Percentiles rank a stretch among this genome's conserved stretches.
These are phyloP conservation scores for Chymomyza procnemis DNA, from an alignment of 2,888 invertebrate species.

Conservation along the genomic window DNA sequence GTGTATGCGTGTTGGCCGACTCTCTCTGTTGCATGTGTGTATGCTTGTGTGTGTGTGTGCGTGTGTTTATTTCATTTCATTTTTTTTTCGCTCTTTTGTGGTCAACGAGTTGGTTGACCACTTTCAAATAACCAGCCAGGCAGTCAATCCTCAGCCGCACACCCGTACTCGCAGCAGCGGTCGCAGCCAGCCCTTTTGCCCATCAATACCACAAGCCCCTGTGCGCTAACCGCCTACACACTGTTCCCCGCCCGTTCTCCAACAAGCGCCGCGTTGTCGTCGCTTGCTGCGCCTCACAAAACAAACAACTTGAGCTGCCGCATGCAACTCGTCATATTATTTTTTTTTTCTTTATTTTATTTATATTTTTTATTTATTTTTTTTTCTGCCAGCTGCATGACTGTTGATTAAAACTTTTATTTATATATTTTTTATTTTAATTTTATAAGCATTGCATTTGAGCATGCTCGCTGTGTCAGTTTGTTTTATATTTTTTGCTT, in stretches of 20 bases:
- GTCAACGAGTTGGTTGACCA: conserved; percentile 77
- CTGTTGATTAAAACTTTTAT: conserved; percentile 60
- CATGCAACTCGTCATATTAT: conserved; percentile 19
- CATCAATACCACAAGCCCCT: background rate
- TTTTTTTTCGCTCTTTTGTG: conserved; percentile 68
- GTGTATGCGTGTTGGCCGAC: conserved; percentile 30
- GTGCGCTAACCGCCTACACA: background rate
- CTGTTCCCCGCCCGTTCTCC: background rate
- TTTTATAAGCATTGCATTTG: conserved; percentile 32
- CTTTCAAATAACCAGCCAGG: conserved; percentile 63
- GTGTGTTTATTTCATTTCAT: conserved; percentile 60
- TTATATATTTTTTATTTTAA: conserved; percentile 22
- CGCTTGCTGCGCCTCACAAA: background rate
- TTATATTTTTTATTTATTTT: conserved; percentile 1
- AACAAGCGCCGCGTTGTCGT: background rate
- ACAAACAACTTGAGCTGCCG: conserved; percentile 14
- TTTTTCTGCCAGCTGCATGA: conserved; percentile 19
- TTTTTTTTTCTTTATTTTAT: conserved; percentile 22
- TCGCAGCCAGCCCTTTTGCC: background rate
- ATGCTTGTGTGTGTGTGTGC: conserved; percentile 27
- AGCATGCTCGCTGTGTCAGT: conserved; percentile 8
- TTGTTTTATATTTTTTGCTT: too few species aligned
- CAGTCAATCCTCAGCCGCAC: conserved; percentile 17
- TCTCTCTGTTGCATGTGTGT: too few species aligned
- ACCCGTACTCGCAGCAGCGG: conserved; percentile 3